phyloP scores from a whole-genome alignment of 2,113 vertebrate species.

The Lepus americanus region DNA sequence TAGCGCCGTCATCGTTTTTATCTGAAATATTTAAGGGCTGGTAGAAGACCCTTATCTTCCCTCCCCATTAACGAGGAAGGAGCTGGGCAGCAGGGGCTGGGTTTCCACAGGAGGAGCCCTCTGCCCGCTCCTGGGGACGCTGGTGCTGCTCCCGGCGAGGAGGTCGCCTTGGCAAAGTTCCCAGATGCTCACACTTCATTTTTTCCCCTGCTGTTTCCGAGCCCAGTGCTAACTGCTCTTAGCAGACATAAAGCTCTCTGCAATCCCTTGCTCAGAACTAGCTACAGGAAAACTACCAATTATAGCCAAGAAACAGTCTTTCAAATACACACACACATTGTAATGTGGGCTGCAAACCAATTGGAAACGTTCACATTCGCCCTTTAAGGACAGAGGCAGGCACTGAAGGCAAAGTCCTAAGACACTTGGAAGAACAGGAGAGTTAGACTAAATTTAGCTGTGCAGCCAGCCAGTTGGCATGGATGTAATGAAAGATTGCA shows the following conservation, averaged over 20 bases:
- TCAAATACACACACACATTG: conserved; percentile 68
- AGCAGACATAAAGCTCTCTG: conserved; percentile 55
- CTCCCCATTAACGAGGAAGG: not conserved
- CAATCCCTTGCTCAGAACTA: conserved; percentile 51
- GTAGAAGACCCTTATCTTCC: conserved; percentile 60
- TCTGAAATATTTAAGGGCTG: conserved; percentile 79
- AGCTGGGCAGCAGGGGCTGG: conserved; percentile 59
- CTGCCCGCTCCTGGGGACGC: conserved; percentile 68
- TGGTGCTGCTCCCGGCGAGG: conserved; percentile 69
- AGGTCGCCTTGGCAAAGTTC: conserved; percentile 77
- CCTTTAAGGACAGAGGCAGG: conserved; percentile 76
- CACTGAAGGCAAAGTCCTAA: conserved; percentile 68
- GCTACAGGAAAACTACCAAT: conserved; percentile 75
- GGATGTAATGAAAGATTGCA: conserved; percentile 72
- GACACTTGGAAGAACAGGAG: conserved; percentile 59
- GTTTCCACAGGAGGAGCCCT: conserved; percentile 64
- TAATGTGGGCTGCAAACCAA: conserved; percentile 63
- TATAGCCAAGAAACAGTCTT: conserved; percentile 75
- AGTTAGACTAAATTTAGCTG: conserved; percentile 73
- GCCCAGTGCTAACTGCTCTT: conserved; percentile 62
- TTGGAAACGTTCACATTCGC: conserved; percentile 72
- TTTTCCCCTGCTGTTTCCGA: conserved; percentile 76
- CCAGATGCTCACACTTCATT: conserved; percentile 77
- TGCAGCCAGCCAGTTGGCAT: conserved; percentile 36
- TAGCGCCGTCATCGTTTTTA: conserved; percentile 74